phyloP scores from a whole-genome alignment of 2,113 vertebrate genomes.

The Holacanthus passer region DNA sequence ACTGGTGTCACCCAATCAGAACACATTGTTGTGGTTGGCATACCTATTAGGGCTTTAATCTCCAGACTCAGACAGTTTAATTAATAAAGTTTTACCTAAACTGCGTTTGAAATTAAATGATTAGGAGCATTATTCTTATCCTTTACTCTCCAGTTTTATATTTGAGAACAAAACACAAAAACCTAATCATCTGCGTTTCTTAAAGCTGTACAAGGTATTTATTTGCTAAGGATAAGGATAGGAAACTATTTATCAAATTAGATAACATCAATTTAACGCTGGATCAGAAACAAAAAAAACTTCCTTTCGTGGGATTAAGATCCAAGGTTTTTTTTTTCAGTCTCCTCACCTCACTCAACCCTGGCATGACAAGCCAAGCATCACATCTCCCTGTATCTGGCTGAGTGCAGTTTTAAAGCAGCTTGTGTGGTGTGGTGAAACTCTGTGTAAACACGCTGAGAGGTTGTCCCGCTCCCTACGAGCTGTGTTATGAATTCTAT shows the following conservation, averaged over 20 bases:
- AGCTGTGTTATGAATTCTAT: constrained; percentile 75
- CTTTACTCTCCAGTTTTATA: neutral
- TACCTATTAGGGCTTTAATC: neutral
- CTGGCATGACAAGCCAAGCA: constrained; percentile 52
- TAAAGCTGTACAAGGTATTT: neutral
- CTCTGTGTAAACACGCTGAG: constrained; percentile 52
- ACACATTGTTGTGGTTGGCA: neutral
- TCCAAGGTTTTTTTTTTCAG: neutral
- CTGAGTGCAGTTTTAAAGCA: constrained; percentile 38
- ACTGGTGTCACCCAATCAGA: neutral
- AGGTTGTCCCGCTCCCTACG: constrained; percentile 30
- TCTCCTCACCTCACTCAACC: constrained; percentile 38
- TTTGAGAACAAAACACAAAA: constrained; percentile 4
- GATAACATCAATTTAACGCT: neutral
- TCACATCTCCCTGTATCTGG: constrained; percentile 36
- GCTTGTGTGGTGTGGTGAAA: constrained; percentile 42
- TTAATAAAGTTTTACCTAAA: neutral
- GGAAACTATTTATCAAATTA: neutral
- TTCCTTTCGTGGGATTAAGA: neutral
- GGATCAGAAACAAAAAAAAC: constrained; percentile 10
- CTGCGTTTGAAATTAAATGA: neutral
- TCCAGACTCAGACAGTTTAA: neutral
- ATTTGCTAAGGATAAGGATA: too few relatives aligned
- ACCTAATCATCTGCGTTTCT: neutral
- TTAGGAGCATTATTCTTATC: neutral